Conservation (phyloP, 2,888 invertebrate species). For the Scaptomyza caliginosa region DNA sequence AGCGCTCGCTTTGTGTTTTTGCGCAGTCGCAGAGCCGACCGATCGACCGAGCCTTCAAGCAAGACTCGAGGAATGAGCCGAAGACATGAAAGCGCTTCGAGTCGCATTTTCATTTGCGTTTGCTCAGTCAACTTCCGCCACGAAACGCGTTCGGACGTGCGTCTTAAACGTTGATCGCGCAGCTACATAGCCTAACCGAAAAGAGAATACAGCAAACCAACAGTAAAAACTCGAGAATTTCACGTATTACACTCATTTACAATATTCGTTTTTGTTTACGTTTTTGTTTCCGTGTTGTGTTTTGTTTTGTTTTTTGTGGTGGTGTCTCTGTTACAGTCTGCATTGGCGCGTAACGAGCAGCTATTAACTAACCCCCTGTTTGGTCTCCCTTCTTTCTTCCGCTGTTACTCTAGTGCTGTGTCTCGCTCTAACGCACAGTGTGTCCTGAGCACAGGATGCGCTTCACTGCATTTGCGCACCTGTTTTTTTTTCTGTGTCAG, state of each 20-base stretch:
- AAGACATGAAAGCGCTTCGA: slow-evolving; percentile 29
- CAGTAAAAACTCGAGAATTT: slow-evolving; percentile 30
- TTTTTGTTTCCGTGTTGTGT: slow-evolving; percentile 29
- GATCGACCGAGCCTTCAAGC: slow-evolving; percentile 9
- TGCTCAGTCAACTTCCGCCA: slow-evolving; percentile 82
- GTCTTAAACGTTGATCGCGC: slow-evolving; percentile 40
- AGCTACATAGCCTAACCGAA: not conserved
- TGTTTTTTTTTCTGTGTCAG: slow-evolving; percentile 47
- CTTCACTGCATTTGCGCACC: slow-evolving; percentile 66
- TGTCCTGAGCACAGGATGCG: slow-evolving; percentile 73
- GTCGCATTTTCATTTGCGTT: slow-evolving; percentile 47
- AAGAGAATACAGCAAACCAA: slow-evolving; percentile 4
- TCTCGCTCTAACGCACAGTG: not conserved
- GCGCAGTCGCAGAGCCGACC: slow-evolving; percentile 43
- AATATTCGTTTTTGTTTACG: slow-evolving; percentile 36
- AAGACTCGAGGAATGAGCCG: slow-evolving; percentile 9
- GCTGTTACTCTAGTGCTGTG: not conserved
- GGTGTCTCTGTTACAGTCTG: slow-evolving; percentile 53
- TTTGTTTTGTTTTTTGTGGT: slow-evolving; percentile 41
- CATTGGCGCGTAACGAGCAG: slow-evolving; percentile 66
- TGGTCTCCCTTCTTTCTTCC: not conserved
- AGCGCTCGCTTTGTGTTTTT: slow-evolving; percentile 40
- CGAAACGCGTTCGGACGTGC: slow-evolving; percentile 82
- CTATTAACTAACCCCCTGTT: slow-evolving; percentile 36
- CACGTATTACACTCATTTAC: slow-evolving; percentile 34